These are phyloP conservation scores for Benthosema pterotum DNA, from an alignment of 2,797 vertebrate species.

Conservation along the genomic window DNA sequence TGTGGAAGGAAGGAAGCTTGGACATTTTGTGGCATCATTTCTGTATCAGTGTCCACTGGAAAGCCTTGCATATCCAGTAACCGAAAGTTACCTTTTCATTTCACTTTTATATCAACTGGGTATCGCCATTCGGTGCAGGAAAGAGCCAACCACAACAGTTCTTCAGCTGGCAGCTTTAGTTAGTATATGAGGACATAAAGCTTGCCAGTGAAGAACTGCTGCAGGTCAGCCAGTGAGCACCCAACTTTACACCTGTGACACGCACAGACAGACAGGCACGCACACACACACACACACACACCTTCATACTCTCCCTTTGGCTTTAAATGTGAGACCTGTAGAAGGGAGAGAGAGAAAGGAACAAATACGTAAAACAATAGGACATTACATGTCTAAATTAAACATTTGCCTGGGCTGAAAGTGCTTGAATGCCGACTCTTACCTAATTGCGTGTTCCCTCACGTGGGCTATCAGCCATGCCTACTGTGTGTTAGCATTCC, in stretches of 20 bases:
- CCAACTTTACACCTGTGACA: neutral
- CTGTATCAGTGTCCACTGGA: too few relatives aligned
- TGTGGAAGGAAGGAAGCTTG: neutral
- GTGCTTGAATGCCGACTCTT: neutral
- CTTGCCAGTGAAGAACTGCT: conserved; percentile 99
- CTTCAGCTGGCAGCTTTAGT: conserved; percentile 99
- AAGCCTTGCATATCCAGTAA: too few relatives aligned
- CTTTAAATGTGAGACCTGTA: conserved; percentile 37
- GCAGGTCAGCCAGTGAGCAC: conserved; percentile 89
- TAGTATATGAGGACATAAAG: conserved; percentile 97
- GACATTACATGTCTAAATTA: conserved; percentile 29
- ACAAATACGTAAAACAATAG: conserved; percentile 28
- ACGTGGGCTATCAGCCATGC: conserved; percentile 39
- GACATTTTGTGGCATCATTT: too few relatives aligned
- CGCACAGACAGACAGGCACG: conserved; percentile 1
- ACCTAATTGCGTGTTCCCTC: neutral
- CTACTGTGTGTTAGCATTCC: conserved; percentile 59
- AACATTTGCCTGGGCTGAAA: conserved; percentile 23
- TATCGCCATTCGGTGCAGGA: conserved; percentile 59
- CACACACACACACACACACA: neutral
- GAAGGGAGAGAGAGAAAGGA: conserved; percentile 22
- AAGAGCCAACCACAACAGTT: conserved; percentile 99
- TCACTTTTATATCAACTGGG: neutral
- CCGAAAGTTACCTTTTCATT: too few relatives aligned
- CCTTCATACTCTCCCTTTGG: conserved; percentile 26